A percentile compares a stretch with the other conserved stretches of the same genome.
Conservation (phyloP, 2,113 vertebrate species). For the Amazona guildingii region DNA sequence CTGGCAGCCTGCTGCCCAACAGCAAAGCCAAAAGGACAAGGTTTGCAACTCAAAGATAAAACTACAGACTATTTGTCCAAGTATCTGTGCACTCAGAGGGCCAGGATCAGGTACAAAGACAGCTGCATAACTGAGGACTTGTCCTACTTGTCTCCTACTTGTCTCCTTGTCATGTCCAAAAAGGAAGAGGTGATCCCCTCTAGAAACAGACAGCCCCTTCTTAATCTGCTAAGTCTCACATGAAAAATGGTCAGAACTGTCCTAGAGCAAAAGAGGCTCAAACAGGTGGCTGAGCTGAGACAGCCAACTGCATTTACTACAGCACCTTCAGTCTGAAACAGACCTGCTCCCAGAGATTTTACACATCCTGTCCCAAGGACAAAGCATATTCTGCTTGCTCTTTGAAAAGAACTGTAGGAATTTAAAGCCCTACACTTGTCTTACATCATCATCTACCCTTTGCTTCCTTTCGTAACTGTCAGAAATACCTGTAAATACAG, state of each 20-base stretch:
- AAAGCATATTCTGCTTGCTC: not conserved
- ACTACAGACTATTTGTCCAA: not conserved
- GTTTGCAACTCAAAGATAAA: not conserved
- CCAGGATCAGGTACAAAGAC: not conserved
- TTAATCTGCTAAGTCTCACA: not conserved
- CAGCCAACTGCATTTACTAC: not conserved
- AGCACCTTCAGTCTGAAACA: not conserved
- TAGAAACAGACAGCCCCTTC: not conserved
- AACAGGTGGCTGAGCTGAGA: not conserved
- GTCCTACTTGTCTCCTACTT: not conserved
- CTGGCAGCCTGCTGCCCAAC: not conserved
- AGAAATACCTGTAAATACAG: not conserved
- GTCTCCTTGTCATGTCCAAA: not conserved
- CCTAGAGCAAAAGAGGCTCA: not conserved
- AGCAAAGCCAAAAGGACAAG: not conserved
- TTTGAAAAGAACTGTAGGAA: not conserved
- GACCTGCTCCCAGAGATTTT: not conserved
- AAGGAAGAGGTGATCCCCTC: not conserved
- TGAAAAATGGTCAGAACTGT: not conserved
- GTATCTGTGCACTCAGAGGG: not conserved
- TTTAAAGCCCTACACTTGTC: not conserved
- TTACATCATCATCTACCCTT: not conserved
- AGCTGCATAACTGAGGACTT: fast-evolving
- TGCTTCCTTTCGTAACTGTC: not conserved
- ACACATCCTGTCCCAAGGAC: not conserved